Conservation (phyloP, 2,888 invertebrate genomes). For the Myathropa florea region DNA sequence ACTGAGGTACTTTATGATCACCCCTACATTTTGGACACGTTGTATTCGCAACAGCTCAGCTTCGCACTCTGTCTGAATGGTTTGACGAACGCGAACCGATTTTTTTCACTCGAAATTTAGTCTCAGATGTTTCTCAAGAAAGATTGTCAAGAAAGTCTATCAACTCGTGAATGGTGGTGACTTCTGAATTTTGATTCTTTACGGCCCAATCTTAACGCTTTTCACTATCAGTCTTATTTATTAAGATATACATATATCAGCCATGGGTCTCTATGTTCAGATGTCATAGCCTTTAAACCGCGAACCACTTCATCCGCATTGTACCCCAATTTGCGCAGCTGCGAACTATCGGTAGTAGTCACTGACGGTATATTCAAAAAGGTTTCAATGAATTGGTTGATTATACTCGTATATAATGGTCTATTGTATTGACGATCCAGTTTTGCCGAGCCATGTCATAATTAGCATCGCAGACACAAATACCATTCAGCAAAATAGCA, state of each 20-base stretch:
- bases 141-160: background rate
- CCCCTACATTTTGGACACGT: background rate
- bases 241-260: background rate
- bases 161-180: too few species aligned
- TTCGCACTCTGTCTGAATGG: background rate
- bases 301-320: too few species aligned
- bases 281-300: background rate
- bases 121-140: background rate
- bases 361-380: background rate
- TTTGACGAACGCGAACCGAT: background rate
- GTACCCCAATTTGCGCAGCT: background rate
- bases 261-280: too few species aligned
- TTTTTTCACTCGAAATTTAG: background rate
- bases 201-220: background rate
- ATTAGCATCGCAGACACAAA: background rate
- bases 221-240: background rate
- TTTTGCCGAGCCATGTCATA: slow-evolving; percentile 9
- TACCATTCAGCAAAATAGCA: slow-evolving; percentile 1
- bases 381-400: background rate
- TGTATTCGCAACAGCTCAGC: background rate
- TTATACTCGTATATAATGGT: slow-evolving; percentile 3
- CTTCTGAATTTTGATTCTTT: too few species aligned
- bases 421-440: slow-evolving; percentile 3
- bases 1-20: background rate
- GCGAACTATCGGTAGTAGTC: background rate